These are phyloP conservation scores for Diploptera punctata DNA, from an alignment of 2,888 invertebrate genomes.

Conservation along the genomic window DNA sequence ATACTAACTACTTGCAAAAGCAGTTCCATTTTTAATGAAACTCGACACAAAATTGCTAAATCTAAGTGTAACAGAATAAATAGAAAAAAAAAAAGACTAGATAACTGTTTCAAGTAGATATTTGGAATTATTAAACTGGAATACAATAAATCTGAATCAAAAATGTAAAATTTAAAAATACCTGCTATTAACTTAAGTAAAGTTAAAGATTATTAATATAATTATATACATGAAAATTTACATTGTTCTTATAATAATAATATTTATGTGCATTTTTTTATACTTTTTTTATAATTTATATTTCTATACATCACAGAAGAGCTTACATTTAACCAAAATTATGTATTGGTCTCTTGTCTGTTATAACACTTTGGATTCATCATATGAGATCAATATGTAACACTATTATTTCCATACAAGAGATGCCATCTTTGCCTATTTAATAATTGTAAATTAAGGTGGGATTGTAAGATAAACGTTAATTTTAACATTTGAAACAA, in stretches of 20 bases:
- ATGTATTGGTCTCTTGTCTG: too few relatives aligned
- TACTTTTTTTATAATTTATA: neutral
- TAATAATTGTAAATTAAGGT: too few relatives aligned
- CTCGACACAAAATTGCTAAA: neutral
- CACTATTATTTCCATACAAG: too few relatives aligned
- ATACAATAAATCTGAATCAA: conserved; percentile 3
- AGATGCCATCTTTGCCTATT: too few relatives aligned
- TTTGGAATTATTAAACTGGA: conserved; percentile 3
- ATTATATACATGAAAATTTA: conserved; percentile 18
- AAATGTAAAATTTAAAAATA: conserved; percentile 21
- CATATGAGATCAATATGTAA: neutral
- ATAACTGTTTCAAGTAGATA: conserved; percentile 2
- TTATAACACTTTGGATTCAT: neutral
- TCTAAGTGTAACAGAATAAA: conserved; percentile 19
- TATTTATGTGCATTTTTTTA: neutral
- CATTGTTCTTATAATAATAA: conserved; percentile 1
- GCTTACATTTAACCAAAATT: too few relatives aligned
- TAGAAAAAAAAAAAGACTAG: conserved; percentile 26
- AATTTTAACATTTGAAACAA: too few relatives aligned
- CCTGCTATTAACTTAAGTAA: conserved; percentile 17
- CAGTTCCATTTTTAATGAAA: conserved; percentile 6
- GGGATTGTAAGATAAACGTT: too few relatives aligned
- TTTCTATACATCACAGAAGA: conserved; percentile 13
- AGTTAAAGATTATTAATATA: too few relatives aligned
- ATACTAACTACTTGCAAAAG: too few relatives aligned